Evolutionary conservation across 2,888 invertebrate species (phyloP).

Genomic region (Melanophora roralis): DNA sequence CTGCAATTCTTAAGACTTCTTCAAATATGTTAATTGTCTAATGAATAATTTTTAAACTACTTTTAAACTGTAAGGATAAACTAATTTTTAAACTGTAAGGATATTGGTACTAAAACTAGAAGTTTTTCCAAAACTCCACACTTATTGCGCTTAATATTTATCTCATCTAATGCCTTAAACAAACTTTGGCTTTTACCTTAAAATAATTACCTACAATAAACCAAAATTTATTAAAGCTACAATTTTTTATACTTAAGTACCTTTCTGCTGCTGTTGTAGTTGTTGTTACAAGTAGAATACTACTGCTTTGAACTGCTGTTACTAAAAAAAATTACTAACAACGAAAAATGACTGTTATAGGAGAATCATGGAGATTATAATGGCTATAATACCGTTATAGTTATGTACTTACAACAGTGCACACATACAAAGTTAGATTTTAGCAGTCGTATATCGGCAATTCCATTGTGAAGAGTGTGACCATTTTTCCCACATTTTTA

Average conservation of each 20-base stretch:
- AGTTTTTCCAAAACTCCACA: too few relatives aligned
- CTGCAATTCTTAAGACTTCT: too few relatives aligned
- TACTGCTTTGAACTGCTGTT: not conserved
- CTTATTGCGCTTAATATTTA: not conserved
- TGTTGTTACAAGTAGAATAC: conserved; percentile 13
- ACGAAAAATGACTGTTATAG: conserved; percentile 14
- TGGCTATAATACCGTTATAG: conserved; percentile 41
- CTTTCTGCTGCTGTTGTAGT: conserved; percentile 35
- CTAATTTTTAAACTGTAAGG: too few relatives aligned
- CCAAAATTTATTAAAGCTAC: conserved; percentile 54
- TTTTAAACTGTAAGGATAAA: too few relatives aligned
- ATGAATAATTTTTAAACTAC: too few relatives aligned
- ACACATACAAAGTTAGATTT: not conserved
- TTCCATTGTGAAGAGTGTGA: too few relatives aligned
- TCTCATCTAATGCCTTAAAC: conserved; percentile 15
- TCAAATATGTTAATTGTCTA: too few relatives aligned
- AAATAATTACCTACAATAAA: conserved; percentile 32
- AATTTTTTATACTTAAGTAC: conserved; percentile 30
- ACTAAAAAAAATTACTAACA: not conserved
- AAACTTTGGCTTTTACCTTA: conserved; percentile 10
- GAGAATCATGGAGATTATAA: conserved; percentile 53
- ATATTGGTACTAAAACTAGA: too few relatives aligned
- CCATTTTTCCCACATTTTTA: too few relatives aligned
- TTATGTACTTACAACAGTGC: conserved; percentile 9
- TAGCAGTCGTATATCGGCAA: too few relatives aligned